These are phyloP conservation scores for Pantherophis guttatus DNA, from an alignment of 2,113 vertebrate species.

Conservation along the genomic window DNA sequence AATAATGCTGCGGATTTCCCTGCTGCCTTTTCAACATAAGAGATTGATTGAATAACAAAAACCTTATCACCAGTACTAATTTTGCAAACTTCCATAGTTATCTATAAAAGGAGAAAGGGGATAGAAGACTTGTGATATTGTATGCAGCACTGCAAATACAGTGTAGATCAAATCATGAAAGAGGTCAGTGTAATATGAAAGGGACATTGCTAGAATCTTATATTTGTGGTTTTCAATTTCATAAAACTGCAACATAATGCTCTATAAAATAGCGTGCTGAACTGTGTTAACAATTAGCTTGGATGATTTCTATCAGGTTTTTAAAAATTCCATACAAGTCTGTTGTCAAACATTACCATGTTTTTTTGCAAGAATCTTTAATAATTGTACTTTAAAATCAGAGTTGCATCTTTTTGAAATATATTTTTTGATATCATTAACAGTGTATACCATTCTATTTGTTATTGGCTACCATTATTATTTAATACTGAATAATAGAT, in stretches of 20 bases:
- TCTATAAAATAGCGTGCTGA: neutral
- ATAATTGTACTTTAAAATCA: neutral
- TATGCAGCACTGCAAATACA: neutral
- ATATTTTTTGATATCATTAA: neutral
- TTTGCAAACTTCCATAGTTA: conserved; percentile 30
- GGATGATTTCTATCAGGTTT: neutral
- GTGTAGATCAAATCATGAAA: neutral
- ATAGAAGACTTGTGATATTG: neutral
- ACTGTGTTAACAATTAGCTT: neutral
- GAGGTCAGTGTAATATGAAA: conserved; percentile 12
- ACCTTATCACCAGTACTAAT: conserved; percentile 8
- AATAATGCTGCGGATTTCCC: conserved; percentile 32
- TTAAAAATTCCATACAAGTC: conserved; percentile 4
- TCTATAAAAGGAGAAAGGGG: neutral
- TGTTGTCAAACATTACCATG: conserved; percentile 7
- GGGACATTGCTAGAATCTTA: conserved; percentile 10
- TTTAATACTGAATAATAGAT: no score
- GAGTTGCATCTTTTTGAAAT: neutral
- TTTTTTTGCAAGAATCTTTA: neutral
- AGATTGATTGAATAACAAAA: conserved; percentile 40
- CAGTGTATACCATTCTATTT: neutral
- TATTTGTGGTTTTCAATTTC: conserved; percentile 3
- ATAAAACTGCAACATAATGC: conserved; percentile 6
- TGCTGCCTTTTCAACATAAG: conserved; percentile 34
- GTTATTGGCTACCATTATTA: neutral